Percentiles rank a stretch among this genome's conserved stretches.
phyloP scores from a whole-genome alignment of 1,140 invertebrate species.

The Lysiphlebus fabarum region DNA sequence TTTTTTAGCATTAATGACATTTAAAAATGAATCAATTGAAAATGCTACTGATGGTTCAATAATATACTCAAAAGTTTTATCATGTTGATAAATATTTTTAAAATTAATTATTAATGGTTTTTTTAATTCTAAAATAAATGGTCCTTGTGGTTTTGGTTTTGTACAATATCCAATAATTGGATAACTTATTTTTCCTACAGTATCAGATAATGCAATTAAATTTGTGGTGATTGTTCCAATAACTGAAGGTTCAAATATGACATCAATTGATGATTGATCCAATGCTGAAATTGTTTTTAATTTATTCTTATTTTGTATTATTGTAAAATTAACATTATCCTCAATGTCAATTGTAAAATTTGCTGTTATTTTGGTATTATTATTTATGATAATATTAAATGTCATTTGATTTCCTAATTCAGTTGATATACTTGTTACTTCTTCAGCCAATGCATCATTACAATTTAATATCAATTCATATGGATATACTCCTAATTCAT shows the following conservation, averaged over 20 bases:
- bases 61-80: slow-evolving; percentile 29
- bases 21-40: not conserved
- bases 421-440: slow-evolving; percentile 45
- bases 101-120: slow-evolving; percentile 27
- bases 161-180: slow-evolving; percentile 29
- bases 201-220: slow-evolving; percentile 28
- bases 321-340: no score
- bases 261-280: slow-evolving; percentile 16
- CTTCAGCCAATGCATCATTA: slow-evolving; percentile 46
- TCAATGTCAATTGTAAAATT: slow-evolving; percentile 36
- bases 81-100: slow-evolving; percentile 35
- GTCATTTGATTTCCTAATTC: slow-evolving; percentile 23
- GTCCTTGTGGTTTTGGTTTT: slow-evolving; percentile 33
- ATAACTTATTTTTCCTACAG: slow-evolving; percentile 35
- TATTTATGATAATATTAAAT: slow-evolving; percentile 29
- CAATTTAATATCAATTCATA: slow-evolving; percentile 36
- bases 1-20: slow-evolving; percentile 26
- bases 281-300: slow-evolving; percentile 17
- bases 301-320: no score
- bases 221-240: slow-evolving; percentile 25
- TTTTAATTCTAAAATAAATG: slow-evolving; percentile 25
- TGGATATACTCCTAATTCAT: slow-evolving; percentile 30
- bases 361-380: slow-evolving; percentile 21
- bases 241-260: slow-evolving; percentile 31
- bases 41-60: slow-evolving; percentile 29